Base-by-base conservation (phyloP, 2,113 vertebrate species). In the Sphaerodactylus townsendi region DNA sequence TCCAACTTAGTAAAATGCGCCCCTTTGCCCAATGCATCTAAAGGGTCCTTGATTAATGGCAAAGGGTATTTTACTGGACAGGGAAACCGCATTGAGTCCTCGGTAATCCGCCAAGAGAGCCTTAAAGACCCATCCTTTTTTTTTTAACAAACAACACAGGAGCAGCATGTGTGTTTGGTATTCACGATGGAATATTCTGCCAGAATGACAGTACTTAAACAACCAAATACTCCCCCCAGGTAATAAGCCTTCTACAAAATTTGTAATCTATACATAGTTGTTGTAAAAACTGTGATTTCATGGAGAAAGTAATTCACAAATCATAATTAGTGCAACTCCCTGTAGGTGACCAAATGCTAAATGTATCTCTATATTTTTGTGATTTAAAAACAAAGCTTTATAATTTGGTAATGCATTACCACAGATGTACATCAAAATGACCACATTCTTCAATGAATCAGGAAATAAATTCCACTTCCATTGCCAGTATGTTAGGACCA, bases 181-280 rank as follows among this genome's bases (percentile, higher is more conserved):
- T n/a, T n/a, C n/a, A n/a, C n/a, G n/a, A n/a, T n/a, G n/a, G 92
- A 95, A 91, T 89, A 80, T 85, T 91, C 82, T 88, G 83, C 78
- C 85, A 94, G 88, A 90, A 91, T 86, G 90, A 93, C 77, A 93
- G 82, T 86, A 90, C 69, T 92, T 92, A 94, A 92, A 93, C 85
- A 93, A 94, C 88, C 91, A 91, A 95, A 94, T 90, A 88, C 90
- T 93, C 89, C 88, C 85, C 88, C 88, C 37, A 91, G 85, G 91
- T 88, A 92, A 89, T 92, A 90, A 82, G 30, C 88, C 95, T 95
- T 90, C 91, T 90, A 81, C 85, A 89, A 93, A 93, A 85, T 88
- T 92, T 89, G 90, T 92, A 92, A 90, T 93, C 91, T 92, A 93
- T 89, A 92, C 91, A 92, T 92, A 92, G 86, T 93, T 95, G 92